Evolutionary conservation across 1,140 invertebrate species (phyloP), one percentile per base, ranked within the genome.

Genomic region (Drosophila trapezifrons): DNA sequence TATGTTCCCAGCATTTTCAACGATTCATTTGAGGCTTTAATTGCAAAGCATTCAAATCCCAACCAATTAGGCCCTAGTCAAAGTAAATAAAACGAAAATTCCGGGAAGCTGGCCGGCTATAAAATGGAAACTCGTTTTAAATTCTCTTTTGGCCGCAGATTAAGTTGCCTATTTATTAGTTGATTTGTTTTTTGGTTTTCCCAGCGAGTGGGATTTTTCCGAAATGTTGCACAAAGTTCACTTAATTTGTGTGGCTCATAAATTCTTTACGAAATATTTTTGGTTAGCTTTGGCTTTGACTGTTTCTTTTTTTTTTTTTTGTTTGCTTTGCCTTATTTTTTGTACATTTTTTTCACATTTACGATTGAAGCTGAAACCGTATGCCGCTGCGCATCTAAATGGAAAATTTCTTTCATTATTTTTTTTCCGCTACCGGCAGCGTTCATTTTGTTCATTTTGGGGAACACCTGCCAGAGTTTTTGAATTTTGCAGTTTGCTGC

Each of bases 221-320:
- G 40, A 59, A 64, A 45, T 64, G 56, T 35, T 65, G 38, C 62
- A 62, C 62, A 65, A 62, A 65, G 58, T 63, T 63, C 58, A 66
- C 58, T 67, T 49, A 37, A 64, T 67, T 67, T 65, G 59, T 67
- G 64, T 49, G 60, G 37, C 62, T 51, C 46, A 66, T 66, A 69
- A 69, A 69, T 69, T 69, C 45, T 69, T 69, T 52, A 69, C 46
- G 56, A 63, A 66, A 65, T 65, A 65, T 65, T 67, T 66, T 69
- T 25, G 37, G 38, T 66, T 66, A 51, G 17, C 25, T 29, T 51
- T 35, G 13, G 25, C 20, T 12, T 20, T 10, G 12, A 0, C 29
- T 49, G 7, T 40, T 22, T 51, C 40, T 45, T 25, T 7, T 1
- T 7, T 27, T 6, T 5, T 63, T 64, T 55, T 69, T 25, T 29